Percentiles rank a stretch among this genome's conserved stretches.
Conservation (phyloP, 2,888 invertebrate species). For the Tenthredo mesomela region DNA sequence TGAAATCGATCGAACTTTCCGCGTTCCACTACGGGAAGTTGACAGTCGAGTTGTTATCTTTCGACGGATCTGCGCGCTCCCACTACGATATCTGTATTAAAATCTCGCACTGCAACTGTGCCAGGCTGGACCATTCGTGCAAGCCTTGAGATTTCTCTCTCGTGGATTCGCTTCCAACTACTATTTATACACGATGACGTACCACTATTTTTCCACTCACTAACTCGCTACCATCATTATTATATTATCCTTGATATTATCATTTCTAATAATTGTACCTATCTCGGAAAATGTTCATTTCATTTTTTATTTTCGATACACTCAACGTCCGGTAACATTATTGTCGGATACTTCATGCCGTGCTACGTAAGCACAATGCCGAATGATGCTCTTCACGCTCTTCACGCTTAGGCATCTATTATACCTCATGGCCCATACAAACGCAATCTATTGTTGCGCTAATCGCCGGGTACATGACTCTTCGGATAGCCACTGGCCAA, state of each 20-base stretch:
- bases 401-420: constrained; percentile 39
- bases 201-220: constrained; percentile 10
- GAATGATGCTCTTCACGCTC: constrained; percentile 15
- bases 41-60: constrained; percentile 45
- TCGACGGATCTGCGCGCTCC: constrained; percentile 20
- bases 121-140: constrained; percentile 4
- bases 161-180: constrained; percentile 7
- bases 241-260: constrained; percentile 8
- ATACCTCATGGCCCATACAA: constrained; percentile 33
- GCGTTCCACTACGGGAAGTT: constrained; percentile 35
- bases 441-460: constrained; percentile 50
- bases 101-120: constrained; percentile 49
- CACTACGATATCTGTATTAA: constrained; percentile 47
- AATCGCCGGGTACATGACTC: constrained; percentile 54
- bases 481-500: constrained; percentile 48
- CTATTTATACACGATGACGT: constrained; percentile 30
- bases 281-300: background rate
- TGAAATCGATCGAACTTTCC: constrained; percentile 47
- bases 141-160: constrained; percentile 46
- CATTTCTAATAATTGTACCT: background rate
- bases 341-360: constrained; percentile 16
- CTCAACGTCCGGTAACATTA: background rate
- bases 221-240: background rate
- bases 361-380: constrained; percentile 1
- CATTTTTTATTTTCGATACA: background rate